Conservation (phyloP, 1,140 invertebrate species). For the Trichomalopsis sarcophagae region DNA sequence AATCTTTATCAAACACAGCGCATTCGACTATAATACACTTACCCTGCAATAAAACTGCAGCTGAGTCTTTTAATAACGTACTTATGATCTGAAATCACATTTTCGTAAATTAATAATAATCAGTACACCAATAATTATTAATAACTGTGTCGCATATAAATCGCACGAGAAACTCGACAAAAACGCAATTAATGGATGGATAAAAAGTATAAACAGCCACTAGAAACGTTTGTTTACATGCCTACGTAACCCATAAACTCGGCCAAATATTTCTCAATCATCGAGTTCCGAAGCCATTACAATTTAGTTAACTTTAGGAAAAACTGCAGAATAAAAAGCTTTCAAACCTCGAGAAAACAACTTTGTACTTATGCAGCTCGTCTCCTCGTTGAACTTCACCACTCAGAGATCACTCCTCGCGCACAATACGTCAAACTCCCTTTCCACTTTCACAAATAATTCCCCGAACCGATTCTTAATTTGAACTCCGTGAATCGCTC, state of each 20-base stretch:
- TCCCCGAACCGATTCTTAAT: not conserved
- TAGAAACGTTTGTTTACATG: not conserved
- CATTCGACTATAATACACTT: not conserved
- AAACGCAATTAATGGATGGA: too few species aligned
- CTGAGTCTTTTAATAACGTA: not conserved
- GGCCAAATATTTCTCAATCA: not conserved
- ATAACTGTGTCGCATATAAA: too few species aligned
- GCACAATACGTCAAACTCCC: not conserved
- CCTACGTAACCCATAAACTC: not conserved
- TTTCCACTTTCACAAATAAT: not conserved
- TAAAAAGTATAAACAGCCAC: too few species aligned
- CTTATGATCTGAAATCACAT: slow-evolving; percentile 3
- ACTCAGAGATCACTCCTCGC: not conserved
- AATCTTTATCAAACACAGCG: too few species aligned
- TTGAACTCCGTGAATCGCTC: not conserved
- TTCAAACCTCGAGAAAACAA: slow-evolving; percentile 7
- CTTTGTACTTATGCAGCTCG: not conserved
- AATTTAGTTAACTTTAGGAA: not conserved
- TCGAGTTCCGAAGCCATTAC: not conserved
- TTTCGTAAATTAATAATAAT: not conserved
- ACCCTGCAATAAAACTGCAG: not conserved
- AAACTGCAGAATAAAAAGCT: not conserved
- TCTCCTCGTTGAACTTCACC: not conserved
- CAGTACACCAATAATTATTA: too few species aligned
- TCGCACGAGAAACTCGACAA: too few species aligned